Percentiles rank a stretch among this genome's conserved stretches.
phyloP scores from a whole-genome alignment of 2,888 invertebrate species.

The Belgica antarctica region DNA sequence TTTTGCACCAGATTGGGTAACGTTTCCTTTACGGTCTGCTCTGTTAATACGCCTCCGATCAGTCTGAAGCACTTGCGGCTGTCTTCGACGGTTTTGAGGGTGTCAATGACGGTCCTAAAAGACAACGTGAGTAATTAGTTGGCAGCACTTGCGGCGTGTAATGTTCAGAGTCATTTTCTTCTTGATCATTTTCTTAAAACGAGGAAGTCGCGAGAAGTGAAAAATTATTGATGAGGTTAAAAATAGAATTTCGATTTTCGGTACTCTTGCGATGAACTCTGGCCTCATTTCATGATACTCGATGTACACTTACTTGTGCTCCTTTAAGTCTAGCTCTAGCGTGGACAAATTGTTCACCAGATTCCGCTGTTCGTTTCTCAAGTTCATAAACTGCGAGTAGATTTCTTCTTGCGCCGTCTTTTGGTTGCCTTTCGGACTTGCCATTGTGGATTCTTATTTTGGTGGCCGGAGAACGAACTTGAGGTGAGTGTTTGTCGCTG shows the following conservation, averaged over 20 bases:
- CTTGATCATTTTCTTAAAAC: conserved; percentile 4
- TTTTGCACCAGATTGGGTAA: conserved; percentile 79
- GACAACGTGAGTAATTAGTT: conserved; percentile 15
- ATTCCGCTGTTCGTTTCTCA: conserved; percentile 83
- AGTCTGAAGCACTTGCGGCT: conserved; percentile 87
- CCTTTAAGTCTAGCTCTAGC: conserved; percentile 90
- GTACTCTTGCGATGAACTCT: neutral
- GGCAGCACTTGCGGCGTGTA: conserved; percentile 5
- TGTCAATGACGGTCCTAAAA: conserved; percentile 88
- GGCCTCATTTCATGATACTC: neutral
- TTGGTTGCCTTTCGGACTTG: conserved; percentile 50
- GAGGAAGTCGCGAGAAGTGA: conserved; percentile 12
- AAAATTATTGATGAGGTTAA: conserved; percentile 39
- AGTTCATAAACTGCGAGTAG: conserved; percentile 78
- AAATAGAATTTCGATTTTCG: conserved; percentile 29
- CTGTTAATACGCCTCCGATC: conserved; percentile 90
- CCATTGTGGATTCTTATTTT: conserved; percentile 49
- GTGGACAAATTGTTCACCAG: conserved; percentile 86
- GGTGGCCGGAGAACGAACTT: neutral
- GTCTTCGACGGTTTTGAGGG: conserved; percentile 78
- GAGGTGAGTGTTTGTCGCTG: neutral
- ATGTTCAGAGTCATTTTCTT: neutral
- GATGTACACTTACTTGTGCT: conserved; percentile 78
- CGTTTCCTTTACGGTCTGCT: conserved; percentile 87
- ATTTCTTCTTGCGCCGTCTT: conserved; percentile 68